Conservation (phyloP, 2,797 vertebrate species). For the Chaetodon trifasciatus region DNA sequence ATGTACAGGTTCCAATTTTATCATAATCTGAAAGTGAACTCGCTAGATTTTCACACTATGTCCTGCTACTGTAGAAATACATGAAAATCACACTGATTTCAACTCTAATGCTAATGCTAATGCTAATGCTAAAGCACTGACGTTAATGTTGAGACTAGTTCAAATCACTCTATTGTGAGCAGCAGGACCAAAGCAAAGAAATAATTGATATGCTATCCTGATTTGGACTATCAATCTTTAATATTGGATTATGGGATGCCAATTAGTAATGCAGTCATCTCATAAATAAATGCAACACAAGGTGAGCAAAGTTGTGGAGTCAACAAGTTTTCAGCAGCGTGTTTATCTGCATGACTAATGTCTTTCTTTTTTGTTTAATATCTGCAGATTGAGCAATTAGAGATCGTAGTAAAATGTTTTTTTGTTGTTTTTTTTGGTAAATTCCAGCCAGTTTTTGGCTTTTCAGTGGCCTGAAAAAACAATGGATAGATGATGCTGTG, state of each 20-base stretch:
- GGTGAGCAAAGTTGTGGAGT: constrained; percentile 1
- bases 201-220: neutral
- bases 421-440: constrained; percentile 1
- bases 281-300: constrained; percentile 11
- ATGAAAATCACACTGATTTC: constrained; percentile 58
- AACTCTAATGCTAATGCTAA: constrained; percentile 55
- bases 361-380: constrained; percentile 2
- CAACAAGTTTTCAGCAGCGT: neutral
- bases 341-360: neutral
- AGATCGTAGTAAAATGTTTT: constrained; percentile 30
- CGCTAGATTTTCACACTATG: constrained; percentile 56
- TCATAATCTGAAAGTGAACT: constrained; percentile 43
- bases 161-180: constrained; percentile 8
- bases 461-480: constrained; percentile 1
- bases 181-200: neutral
- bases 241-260: neutral
- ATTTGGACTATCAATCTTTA: neutral
- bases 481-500: neutral
- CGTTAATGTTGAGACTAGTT: constrained; percentile 40
- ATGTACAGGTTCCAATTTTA: constrained; percentile 55
- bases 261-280: neutral
- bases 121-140: constrained; percentile 40
- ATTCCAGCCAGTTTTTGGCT: neutral
- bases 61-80: constrained; percentile 73
- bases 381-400: neutral